Conservation (phyloP, 2,113 vertebrate species). For the Oreocharis arfaki region DNA sequence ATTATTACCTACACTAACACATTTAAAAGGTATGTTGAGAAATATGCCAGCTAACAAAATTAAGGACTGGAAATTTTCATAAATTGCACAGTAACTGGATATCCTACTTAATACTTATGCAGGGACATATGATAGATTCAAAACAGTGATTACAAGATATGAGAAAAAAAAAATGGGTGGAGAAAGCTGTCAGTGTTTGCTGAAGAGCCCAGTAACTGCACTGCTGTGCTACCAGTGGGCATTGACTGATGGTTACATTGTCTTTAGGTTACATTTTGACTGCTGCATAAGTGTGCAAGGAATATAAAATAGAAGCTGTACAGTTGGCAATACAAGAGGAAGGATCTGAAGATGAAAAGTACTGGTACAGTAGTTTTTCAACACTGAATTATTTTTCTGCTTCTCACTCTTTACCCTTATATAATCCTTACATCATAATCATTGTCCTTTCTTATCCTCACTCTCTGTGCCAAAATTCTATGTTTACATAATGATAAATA, state of each 20-base stretch:
- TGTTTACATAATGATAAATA: background rate
- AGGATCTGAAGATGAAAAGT: background rate
- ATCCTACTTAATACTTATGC: background rate
- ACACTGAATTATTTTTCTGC: background rate
- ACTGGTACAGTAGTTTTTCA: background rate
- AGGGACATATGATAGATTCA: background rate
- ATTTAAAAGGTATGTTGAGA: background rate
- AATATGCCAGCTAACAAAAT: background rate
- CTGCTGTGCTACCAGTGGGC: background rate
- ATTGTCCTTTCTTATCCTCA: background rate
- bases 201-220: background rate
- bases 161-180: background rate
- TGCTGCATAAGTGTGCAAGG: background rate
- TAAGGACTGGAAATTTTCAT: background rate
- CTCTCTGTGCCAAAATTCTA: background rate
- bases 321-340: background rate
- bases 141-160: background rate
- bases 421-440: background rate
- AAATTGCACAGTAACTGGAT: background rate
- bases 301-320: background rate
- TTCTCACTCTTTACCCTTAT: background rate
- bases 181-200: background rate
- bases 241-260: background rate
- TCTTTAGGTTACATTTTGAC: background rate
- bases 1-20: background rate